Evolutionary conservation across 2,888 invertebrate genomes (phyloP), one percentile per base, ranked within the genome.

Genomic region (Scaptomyza cyrtandrae): DNA sequence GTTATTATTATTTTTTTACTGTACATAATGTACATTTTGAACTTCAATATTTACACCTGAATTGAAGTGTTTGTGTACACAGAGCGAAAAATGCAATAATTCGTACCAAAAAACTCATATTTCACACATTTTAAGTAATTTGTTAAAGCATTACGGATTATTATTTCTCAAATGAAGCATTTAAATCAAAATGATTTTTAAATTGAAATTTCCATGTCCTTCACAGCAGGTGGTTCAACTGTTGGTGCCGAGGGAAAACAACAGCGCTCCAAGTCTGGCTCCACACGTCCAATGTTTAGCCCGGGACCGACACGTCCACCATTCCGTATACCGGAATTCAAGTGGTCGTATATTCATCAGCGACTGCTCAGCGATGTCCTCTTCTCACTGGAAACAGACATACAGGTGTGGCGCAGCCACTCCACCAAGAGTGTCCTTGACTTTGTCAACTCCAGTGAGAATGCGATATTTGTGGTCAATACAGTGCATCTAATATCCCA

Each of bases 261-360:
- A 39, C 91, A 88, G 29, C 90, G 90, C n/a, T 77, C 94, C 35
- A 93, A 96, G 93, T 93, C 94, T 54, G 93, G 94, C 75, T 95
- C 95, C 86, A 94, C 95, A 16, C 94, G 97, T 59, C 97, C 98
- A 57, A 97, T 98, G 96, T 98, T 98, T 92, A 98, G 97, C 86
- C 97, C 98, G 65, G 97, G 98, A 6, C 97, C 98, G 39, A 97
- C 98, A 59, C 94, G 97, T 83, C 98, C 98, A 24, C 98, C 99
- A 3, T 99, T 99, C 93, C 95, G 99, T 78, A 99, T 99, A 91
- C 99, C 99, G 27, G 99, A 99, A 93, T 99, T 99, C 93, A 97
- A 98, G 88, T 99, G 99, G 99, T 99, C 99, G 1, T 97, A 98
- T 92, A 98, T 99, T 80, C 99, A 99, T 93, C 98, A 99, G 92